Percentiles rank a stretch among this genome's conserved stretches.
Conservation (phyloP, 2,113 vertebrate genomes). For the Chaetorhynchus papuensis region DNA sequence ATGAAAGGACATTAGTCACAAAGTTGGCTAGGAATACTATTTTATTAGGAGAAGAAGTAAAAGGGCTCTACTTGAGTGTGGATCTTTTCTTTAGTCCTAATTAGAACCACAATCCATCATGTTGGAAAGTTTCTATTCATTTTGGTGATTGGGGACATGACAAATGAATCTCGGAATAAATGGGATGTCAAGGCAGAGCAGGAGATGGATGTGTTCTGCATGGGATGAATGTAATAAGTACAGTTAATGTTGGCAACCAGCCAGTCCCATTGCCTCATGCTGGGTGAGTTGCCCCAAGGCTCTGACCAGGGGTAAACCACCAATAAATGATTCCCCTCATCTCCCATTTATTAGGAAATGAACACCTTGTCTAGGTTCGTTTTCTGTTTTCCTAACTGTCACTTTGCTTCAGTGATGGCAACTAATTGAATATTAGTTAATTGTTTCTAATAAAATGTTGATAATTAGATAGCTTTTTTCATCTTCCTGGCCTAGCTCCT, state of each 20-base stretch:
- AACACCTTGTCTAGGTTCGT: slow-evolving; percentile 71
- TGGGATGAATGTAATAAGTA: slow-evolving; percentile 81
- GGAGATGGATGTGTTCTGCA: slow-evolving; percentile 89
- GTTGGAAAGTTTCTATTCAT: slow-evolving; percentile 84
- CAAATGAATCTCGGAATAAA: slow-evolving; percentile 92
- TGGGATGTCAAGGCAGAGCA: slow-evolving; percentile 80
- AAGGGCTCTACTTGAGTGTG: slow-evolving; percentile 67
- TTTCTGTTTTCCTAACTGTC: slow-evolving; percentile 61
- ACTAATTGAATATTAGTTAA: slow-evolving; percentile 71
- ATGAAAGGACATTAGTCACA: slow-evolving; percentile 64
- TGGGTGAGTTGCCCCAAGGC: slow-evolving; percentile 63
- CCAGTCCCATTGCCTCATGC: slow-evolving; percentile 70
- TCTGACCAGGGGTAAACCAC: slow-evolving; percentile 61
- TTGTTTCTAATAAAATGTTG: slow-evolving; percentile 65
- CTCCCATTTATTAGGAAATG: slow-evolving; percentile 75
- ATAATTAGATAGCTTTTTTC: slow-evolving; percentile 47
- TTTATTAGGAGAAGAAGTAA: slow-evolving; percentile 66
- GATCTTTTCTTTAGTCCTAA: slow-evolving; percentile 82
- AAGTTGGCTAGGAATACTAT: slow-evolving; percentile 35
- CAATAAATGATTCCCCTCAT: slow-evolving; percentile 64
- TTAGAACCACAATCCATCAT: slow-evolving; percentile 87
- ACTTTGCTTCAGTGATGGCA: slow-evolving; percentile 44
- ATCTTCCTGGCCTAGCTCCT: slow-evolving; percentile 18
- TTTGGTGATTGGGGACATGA: slow-evolving; percentile 88
- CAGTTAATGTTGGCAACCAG: slow-evolving; percentile 84